Evolutionary conservation across 2,888 invertebrate genomes (phyloP), one percentile per base, ranked within the genome.

Genomic region (Dyspetes luteomarginatus): DNA sequence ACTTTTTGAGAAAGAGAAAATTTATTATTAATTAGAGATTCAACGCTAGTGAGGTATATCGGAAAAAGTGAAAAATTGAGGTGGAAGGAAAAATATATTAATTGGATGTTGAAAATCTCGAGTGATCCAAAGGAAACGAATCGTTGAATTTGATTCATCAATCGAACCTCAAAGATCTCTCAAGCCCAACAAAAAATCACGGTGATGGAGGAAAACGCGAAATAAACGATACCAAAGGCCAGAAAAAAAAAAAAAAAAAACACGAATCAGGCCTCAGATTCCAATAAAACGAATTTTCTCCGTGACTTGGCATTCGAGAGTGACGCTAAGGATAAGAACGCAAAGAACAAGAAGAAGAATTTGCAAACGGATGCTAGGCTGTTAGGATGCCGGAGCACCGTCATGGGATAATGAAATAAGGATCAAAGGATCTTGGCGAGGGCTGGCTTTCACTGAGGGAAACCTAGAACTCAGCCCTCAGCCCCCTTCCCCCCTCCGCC

Each of bases 381-480:
- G 81, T 79, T 64, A 71, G 84, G 79, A 56, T 62, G 81, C 85
- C 55, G 67, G 52, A 52, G 65, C 75, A 79, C 67, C 86, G 85
- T 86, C 85, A 85, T 85, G 86, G 86, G 88, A 88, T 91, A 91
- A 91, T 90, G 91, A 91, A 91, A 91, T 91, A 91, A 91, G 91
- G 91, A 91, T 91, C 91, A 91, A 91, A 91, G 90, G 84, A 85
- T 85, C 78, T 78, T 9, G 76, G 75, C 73, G 81, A 69, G 82
- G 79, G 82, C 71, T 77, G 77, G 74, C 43, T 74, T 69, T 71
- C 69, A 55, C 60, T 69, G 72, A 75, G 82, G 83, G 83, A 84
- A 84, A 85, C 83, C 86, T 56, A 81, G 62, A 81, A 76, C 62
- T 71, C 67, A 73, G 73, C 78, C 73, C 78, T 73, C 67, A 60